Percentiles rank a stretch among this genome's conserved stretches.
phyloP scores from a whole-genome alignment of 2,113 vertebrate species.

The Reinhardtius hippoglossoides region DNA sequence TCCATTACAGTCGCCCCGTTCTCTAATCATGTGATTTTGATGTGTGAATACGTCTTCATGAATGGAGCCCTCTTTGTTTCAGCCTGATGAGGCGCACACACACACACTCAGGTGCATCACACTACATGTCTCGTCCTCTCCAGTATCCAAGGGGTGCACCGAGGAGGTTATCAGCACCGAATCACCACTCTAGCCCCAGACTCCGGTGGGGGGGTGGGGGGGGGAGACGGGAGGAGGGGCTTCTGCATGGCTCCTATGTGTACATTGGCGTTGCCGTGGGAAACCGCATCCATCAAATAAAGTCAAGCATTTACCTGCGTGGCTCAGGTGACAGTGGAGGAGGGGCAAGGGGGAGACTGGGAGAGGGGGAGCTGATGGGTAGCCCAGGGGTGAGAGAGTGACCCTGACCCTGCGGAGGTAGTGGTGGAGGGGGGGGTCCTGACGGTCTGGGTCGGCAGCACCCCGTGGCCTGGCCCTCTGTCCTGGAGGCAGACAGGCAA shows the following conservation, averaged over 20 bases:
- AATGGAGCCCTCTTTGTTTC: conserved; percentile 60
- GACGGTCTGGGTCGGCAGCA: conserved; percentile 21
- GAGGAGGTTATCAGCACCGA: conserved; percentile 71
- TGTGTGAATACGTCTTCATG: conserved; percentile 29
- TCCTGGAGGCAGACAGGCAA: conserved; percentile 57
- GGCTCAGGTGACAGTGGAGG: conserved; percentile 84
- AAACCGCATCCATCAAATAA: conserved; percentile 85
- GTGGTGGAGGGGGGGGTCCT: conserved; percentile 9
- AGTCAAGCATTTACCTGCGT: conserved; percentile 83
- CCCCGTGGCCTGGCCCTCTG: conserved; percentile 21
- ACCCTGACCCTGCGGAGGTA: conserved; percentile 71
- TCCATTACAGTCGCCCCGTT: conserved; percentile 3
- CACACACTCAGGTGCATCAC: conserved; percentile 63
- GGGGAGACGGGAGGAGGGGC: conserved; percentile 53
- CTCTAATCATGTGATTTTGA: conserved; percentile 9
- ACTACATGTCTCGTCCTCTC: conserved; percentile 75
- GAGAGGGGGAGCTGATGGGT: conserved; percentile 52
- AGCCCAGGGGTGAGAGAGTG: conserved; percentile 60
- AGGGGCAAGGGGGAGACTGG: conserved; percentile 48
- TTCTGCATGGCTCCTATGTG: conserved; percentile 25
- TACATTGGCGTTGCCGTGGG: conserved; percentile 78
- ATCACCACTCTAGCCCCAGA: conserved; percentile 67
- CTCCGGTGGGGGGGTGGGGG: background rate
- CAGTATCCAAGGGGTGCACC: conserved; percentile 51
- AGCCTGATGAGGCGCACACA: conserved; percentile 62